Evolutionary conservation across 37 sponge, comb jelly and placozoan genomes (phyloP).

Genomic region (Tethya wilhelma): DNA sequence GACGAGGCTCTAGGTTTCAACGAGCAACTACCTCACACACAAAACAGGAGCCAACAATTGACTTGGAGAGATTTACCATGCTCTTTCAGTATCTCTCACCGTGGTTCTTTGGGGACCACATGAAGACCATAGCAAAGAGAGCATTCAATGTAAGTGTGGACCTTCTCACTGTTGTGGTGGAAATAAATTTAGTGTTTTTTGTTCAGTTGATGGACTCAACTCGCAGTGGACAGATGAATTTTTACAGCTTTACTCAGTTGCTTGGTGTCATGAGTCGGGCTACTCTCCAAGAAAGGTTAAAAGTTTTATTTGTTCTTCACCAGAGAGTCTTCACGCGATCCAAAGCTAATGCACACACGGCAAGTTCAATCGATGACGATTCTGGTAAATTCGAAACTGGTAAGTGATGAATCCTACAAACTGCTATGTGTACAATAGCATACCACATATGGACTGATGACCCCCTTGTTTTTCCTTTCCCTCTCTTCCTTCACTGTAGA

Average conservation of each 20-base stretch:
- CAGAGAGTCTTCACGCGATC: slow-evolving; percentile 3
- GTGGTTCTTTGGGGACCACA: slow-evolving; percentile 69
- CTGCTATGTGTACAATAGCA: no score
- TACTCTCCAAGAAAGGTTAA: slow-evolving; percentile 74
- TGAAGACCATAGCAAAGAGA: slow-evolving; percentile 36
- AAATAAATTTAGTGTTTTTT: background rate
- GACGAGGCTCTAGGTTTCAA: slow-evolving; percentile 33
- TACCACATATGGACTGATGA: no score
- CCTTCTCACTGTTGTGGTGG: background rate
- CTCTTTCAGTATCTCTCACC: slow-evolving; percentile 78
- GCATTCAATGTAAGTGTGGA: slow-evolving; percentile 50
- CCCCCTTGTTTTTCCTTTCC: no score
- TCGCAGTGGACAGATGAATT: slow-evolving; percentile 62
- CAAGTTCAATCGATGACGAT: no score
- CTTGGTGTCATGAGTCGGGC: slow-evolving; percentile 64
- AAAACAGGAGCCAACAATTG: slow-evolving; percentile 78
- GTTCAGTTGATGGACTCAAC: slow-evolving; percentile 55
- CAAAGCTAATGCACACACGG: background rate
- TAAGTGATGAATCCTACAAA: no score
- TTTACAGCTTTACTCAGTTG: slow-evolving; percentile 47
- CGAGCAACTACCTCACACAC: slow-evolving; percentile 1
- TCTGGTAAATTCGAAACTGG: no score
- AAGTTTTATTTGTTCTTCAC: slow-evolving; percentile 71
- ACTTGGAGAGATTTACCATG: slow-evolving; percentile 72
- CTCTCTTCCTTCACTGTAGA: no score